Conservation (phyloP, 2,113 vertebrate genomes). For the Alethe diademata region DNA sequence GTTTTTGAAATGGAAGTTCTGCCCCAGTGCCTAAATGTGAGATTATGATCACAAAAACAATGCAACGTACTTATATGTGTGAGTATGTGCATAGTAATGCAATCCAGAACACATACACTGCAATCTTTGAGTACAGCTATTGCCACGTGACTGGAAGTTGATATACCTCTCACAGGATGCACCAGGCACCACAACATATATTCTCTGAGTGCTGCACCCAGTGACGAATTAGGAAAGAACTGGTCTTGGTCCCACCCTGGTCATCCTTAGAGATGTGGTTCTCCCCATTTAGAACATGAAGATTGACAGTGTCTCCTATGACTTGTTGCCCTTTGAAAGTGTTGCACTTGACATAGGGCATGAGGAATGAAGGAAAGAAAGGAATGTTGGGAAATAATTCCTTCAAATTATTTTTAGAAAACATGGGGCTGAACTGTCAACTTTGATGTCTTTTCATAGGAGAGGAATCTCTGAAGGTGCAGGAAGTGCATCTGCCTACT, state of each 20-base stretch:
- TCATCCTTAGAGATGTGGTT: neutral
- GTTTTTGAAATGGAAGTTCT: neutral
- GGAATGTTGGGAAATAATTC: neutral
- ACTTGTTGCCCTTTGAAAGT: neutral
- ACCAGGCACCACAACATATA: neutral
- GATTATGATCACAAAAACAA: neutral
- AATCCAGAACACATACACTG: neutral
- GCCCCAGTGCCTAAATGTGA: neutral
- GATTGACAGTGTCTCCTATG: neutral
- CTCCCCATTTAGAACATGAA: neutral
- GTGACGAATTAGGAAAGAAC: neutral
- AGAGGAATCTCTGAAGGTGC: neutral
- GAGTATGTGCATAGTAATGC: neutral
- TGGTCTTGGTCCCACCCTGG: neutral
- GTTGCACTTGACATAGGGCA: rapidly evolving
- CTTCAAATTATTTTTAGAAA: neutral
- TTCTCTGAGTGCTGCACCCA: rapidly evolving
- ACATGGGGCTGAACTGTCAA: neutral
- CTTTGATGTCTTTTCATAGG: neutral
- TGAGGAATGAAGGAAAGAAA: neutral
- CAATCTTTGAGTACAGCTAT: neutral
- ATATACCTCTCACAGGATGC: neutral
- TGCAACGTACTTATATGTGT: neutral
- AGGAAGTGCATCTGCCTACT: neutral
- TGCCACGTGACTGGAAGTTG: neutral